Percentiles rank a stretch among this genome's conserved stretches.
Evolutionary conservation across 2,888 invertebrate genomes (phyloP).

Genomic region (Mayetiola destructor): DNA sequence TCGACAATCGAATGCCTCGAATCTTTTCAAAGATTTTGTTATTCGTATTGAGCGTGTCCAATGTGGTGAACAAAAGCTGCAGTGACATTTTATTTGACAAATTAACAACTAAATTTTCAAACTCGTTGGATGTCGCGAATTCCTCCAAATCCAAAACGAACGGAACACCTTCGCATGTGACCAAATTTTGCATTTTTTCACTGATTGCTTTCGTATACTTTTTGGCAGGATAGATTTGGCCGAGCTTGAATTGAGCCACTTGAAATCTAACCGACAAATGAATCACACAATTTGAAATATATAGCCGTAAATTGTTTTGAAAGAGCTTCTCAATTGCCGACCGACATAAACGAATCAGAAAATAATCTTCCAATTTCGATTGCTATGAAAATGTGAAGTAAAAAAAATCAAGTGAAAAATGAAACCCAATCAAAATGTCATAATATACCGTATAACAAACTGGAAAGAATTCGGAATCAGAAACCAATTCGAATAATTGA

Average conservation of each 20-base stretch:
- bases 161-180: constrained; percentile 15
- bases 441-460: constrained; percentile 13
- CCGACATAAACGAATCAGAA: constrained; percentile 13
- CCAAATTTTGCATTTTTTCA: constrained; percentile 14
- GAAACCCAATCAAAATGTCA: background rate
- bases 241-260: constrained; percentile 15
- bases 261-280: constrained; percentile 14
- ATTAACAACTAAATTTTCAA: constrained; percentile 17
- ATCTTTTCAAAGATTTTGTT: constrained; percentile 17
- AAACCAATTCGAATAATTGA: background rate
- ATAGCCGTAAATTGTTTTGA: background rate
- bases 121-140: constrained; percentile 15
- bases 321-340: constrained; percentile 10
- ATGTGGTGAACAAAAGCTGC: constrained; percentile 16
- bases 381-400: background rate
- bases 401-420: background rate
- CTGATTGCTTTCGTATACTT: constrained; percentile 16
- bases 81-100: constrained; percentile 17
- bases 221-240: constrained; percentile 18
- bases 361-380: constrained; percentile 1
- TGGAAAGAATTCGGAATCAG: constrained; percentile 7
- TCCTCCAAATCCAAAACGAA: constrained; percentile 18
- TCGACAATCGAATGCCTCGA: constrained; percentile 18
- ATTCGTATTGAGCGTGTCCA: constrained; percentile 11
- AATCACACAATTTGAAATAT: background rate